A percentile compares a stretch with the other conserved stretches of the same genome.
Conservation (phyloP, 1,140 invertebrate genomes). For the Drosophila murphyi region DNA sequence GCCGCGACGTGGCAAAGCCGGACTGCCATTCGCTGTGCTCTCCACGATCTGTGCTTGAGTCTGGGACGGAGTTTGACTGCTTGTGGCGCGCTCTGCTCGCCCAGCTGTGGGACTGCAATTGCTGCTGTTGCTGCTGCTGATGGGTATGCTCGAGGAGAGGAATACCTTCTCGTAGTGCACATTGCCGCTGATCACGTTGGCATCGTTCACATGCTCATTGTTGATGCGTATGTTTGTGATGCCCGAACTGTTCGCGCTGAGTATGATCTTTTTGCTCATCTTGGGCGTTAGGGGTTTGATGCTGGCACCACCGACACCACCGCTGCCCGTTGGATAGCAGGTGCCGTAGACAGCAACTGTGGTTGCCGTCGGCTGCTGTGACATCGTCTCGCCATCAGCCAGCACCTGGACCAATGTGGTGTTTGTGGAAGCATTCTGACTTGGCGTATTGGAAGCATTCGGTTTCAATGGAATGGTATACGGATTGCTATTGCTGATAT, state of each 20-base stretch:
- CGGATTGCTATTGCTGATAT: conserved; percentile 45
- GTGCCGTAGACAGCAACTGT: conserved; percentile 77
- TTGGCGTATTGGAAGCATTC: conserved; percentile 29
- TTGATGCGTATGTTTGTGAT: conserved; percentile 80
- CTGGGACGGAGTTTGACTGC: conserved; percentile 27
- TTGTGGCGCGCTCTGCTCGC: conserved; percentile 21
- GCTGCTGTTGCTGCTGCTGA: conserved; percentile 35
- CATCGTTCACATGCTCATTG: conserved; percentile 57
- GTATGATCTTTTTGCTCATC: conserved; percentile 78
- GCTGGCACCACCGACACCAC: conserved; percentile 19
- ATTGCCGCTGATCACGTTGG: conserved; percentile 67
- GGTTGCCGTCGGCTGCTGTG: conserved; percentile 38
- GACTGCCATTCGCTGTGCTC: conserved; percentile 48
- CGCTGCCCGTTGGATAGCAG: conserved; percentile 59
- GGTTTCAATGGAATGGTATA: conserved; percentile 68
- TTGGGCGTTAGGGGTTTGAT: conserved; percentile 64
- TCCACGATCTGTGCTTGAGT: conserved; percentile 14
- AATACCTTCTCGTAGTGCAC: conserved; percentile 82
- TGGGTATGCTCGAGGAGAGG: conserved; percentile 72
- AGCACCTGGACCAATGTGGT: conserved; percentile 77
- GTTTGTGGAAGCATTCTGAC: conserved; percentile 47
- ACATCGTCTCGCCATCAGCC: conserved; percentile 37
- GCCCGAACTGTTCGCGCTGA: conserved; percentile 76
- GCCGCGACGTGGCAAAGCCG: conserved; percentile 59
- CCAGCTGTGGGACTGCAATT: conserved; percentile 10